These are phyloP conservation scores for Darevskia nairensis DNA, from an alignment of 2,797 vertebrate genomes.

Conservation along the genomic window DNA sequence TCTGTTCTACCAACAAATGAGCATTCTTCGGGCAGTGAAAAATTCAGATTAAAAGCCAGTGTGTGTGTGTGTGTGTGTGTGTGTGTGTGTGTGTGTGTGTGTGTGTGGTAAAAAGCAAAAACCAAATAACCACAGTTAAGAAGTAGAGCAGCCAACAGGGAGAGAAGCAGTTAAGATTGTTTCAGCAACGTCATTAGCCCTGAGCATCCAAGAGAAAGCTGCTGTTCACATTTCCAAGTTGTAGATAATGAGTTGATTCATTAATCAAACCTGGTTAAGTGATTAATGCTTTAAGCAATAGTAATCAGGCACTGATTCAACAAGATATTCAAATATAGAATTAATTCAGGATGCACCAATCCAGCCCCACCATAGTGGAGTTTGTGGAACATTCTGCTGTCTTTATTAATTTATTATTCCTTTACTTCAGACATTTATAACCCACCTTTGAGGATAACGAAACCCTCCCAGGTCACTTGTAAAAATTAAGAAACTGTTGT, in stretches of 20 bases:
- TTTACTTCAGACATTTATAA: neutral
- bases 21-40: neutral
- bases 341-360: constrained; percentile 6
- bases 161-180: neutral
- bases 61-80: no score
- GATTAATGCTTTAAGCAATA: constrained; percentile 17
- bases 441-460: neutral
- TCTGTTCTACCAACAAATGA: neutral
- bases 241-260: constrained; percentile 23
- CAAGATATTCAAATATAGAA: neutral
- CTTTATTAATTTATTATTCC: neutral
- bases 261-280: constrained; percentile 11
- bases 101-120: neutral
- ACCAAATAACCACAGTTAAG: neutral
- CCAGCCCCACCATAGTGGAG: neutral
- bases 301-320: constrained; percentile 13
- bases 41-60: neutral
- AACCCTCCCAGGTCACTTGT: neutral
- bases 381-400: neutral
- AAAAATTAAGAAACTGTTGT: neutral
- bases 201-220: neutral
- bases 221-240: neutral
- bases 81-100: no score
- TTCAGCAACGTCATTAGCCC: neutral
- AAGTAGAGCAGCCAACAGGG: neutral